Conservation (phyloP, 2,888 invertebrate genomes). For the Drepanosiphum platanoidis region DNA sequence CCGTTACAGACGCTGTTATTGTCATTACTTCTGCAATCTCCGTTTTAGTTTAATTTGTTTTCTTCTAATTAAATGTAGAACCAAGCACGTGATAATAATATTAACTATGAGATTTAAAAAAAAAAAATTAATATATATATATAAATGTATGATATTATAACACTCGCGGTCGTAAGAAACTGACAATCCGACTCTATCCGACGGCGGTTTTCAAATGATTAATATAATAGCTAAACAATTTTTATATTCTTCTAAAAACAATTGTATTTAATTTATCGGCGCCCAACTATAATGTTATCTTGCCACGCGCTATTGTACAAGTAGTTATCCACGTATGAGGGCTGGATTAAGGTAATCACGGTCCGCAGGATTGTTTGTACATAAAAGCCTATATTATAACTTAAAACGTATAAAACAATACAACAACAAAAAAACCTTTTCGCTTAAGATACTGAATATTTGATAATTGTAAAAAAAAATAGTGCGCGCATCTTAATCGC, state of each 20-base stretch:
- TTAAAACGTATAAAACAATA: neutral
- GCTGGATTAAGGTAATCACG: conserved; percentile 8
- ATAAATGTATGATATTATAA: neutral
- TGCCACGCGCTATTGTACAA: neutral
- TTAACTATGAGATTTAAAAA: neutral
- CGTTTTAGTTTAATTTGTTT: neutral
- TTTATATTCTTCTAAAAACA: conserved; percentile 20
- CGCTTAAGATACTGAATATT: neutral
- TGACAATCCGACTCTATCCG: too few species aligned
- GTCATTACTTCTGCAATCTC: neutral
- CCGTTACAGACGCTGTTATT: neutral
- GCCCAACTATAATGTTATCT: conserved; percentile 32
- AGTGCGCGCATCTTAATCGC: too few species aligned
- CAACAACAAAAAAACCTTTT: neutral
- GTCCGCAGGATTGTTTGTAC: neutral
- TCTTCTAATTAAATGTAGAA: too few species aligned
- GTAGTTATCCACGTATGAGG: neutral
- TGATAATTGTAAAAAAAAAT: too few species aligned
- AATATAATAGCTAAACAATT: neutral
- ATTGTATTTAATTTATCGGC: conserved; percentile 5
- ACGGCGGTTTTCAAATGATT: neutral
- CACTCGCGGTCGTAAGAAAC: neutral
- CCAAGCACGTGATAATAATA: neutral
- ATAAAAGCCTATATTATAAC: neutral
- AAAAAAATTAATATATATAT: too few species aligned